These are phyloP conservation scores for Prinia subflava DNA, from an alignment of 2,113 vertebrate species.

Conservation along the genomic window DNA sequence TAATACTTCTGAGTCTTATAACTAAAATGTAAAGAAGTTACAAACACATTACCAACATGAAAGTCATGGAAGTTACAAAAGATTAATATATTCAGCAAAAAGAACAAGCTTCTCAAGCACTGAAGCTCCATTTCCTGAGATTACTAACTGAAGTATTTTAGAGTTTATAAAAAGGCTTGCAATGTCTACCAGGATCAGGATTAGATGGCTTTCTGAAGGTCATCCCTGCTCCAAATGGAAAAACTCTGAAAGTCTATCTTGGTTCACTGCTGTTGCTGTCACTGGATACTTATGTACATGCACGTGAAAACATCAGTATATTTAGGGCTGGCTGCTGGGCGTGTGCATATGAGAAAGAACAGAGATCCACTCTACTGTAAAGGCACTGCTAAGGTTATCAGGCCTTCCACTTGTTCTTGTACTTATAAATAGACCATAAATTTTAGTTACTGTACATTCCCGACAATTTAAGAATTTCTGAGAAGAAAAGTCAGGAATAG, in stretches of 20 bases:
- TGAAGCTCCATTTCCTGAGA: background rate
- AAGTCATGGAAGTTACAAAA: background rate
- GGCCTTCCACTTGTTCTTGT: background rate
- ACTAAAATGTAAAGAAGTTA: background rate
- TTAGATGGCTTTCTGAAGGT: background rate
- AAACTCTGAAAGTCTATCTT: background rate
- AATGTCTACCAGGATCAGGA: background rate
- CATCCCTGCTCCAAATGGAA: background rate
- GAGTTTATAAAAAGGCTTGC: background rate
- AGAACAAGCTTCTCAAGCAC: background rate
- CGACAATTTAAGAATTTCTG: background rate
- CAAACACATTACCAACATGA: background rate
- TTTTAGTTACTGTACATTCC: background rate
- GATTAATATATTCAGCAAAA: background rate
- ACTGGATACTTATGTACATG: background rate
- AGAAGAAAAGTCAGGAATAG: background rate
- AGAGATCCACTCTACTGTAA: background rate
- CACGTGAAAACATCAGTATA: background rate
- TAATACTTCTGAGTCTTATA: background rate
- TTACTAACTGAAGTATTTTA: background rate
- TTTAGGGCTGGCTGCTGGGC: background rate
- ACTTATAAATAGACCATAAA: background rate
- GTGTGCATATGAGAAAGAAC: slow-evolving; percentile 9
- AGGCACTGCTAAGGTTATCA: slow-evolving; percentile 12
- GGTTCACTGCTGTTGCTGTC: background rate